phyloP scores from a whole-genome alignment of 2,113 vertebrate species.

The Melanerpes formicivorus region DNA sequence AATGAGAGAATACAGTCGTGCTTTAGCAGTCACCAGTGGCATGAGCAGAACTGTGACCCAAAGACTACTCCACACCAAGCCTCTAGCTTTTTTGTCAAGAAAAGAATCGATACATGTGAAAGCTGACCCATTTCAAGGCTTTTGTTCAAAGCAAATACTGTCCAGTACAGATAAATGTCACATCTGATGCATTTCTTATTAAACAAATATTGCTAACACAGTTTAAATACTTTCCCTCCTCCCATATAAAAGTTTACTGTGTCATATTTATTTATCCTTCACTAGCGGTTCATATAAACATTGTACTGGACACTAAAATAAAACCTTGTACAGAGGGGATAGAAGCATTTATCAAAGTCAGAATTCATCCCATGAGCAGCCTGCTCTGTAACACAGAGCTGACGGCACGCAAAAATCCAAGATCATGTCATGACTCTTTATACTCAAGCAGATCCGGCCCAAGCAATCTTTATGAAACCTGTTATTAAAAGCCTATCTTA shows the following conservation, averaged over 20 bases:
- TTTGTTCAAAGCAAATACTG: slow-evolving; percentile 8
- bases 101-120: neutral
- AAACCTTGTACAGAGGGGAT: neutral
- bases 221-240: neutral
- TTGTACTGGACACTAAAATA: neutral
- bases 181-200: slow-evolving; percentile 7
- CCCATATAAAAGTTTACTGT: neutral
- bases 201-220: slow-evolving; percentile 23
- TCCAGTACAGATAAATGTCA: slow-evolving; percentile 11
- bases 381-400: neutral
- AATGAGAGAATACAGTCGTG: neutral
- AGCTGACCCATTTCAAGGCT: neutral
- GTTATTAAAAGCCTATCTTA: neutral
- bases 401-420: neutral
- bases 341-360: slow-evolving; percentile 14
- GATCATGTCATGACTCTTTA: neutral
- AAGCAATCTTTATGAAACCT: neutral
- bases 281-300: slow-evolving; percentile 18
- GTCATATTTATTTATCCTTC: slow-evolving; percentile 23
- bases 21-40: neutral
- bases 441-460: neutral
- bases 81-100: neutral
- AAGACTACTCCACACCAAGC: neutral
- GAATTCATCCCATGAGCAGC: slow-evolving; percentile 7
- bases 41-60: neutral